A percentile compares a stretch with the other conserved stretches of the same genome.
Evolutionary conservation across 2,888 invertebrate genomes (phyloP).

Genomic region (Elegia similella): DNA sequence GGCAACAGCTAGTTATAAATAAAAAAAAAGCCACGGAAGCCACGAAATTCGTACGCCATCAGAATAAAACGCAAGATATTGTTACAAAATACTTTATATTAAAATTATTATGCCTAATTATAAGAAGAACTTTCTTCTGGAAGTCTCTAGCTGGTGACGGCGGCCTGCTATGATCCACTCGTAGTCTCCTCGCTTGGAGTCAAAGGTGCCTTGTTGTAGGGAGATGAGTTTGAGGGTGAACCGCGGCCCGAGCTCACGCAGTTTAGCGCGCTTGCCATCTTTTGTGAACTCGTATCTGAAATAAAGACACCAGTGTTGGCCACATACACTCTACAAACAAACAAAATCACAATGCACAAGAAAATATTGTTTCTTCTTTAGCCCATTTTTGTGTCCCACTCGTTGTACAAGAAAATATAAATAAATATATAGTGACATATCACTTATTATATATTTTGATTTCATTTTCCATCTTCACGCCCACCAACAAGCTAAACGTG

Average conservation of each 20-base stretch:
- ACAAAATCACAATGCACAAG: too few relatives aligned
- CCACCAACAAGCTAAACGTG: too few relatives aligned
- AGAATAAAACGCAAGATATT: neutral
- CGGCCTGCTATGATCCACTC: slow-evolving; percentile 96
- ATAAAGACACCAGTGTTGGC: slow-evolving; percentile 9
- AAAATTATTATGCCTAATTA: slow-evolving; percentile 69
- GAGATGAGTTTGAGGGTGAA: slow-evolving; percentile 96
- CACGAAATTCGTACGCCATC: too few relatives aligned
- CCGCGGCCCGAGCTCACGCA: slow-evolving; percentile 97
- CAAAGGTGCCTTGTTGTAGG: slow-evolving; percentile 98
- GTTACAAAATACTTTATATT: slow-evolving; percentile 12
- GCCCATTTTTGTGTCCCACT: too few relatives aligned
- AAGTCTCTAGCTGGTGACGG: slow-evolving; percentile 96
- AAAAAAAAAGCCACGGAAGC: too few relatives aligned
- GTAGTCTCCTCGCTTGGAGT: slow-evolving; percentile 97
- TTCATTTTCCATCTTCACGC: too few relatives aligned
- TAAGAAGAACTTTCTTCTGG: slow-evolving; percentile 95
- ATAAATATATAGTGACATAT: too few relatives aligned
- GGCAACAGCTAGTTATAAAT: too few relatives aligned
- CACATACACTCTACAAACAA: too few relatives aligned
- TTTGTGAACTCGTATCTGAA: slow-evolving; percentile 93
- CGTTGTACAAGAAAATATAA: too few relatives aligned
- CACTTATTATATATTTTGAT: too few relatives aligned
- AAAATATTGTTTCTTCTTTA: too few relatives aligned
- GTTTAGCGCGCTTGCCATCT: slow-evolving; percentile 86